A percentile compares a stretch with the other conserved stretches of the same genome.
Conservation (phyloP, 2,113 vertebrate species). For the Salvelinus sp. region DNA sequence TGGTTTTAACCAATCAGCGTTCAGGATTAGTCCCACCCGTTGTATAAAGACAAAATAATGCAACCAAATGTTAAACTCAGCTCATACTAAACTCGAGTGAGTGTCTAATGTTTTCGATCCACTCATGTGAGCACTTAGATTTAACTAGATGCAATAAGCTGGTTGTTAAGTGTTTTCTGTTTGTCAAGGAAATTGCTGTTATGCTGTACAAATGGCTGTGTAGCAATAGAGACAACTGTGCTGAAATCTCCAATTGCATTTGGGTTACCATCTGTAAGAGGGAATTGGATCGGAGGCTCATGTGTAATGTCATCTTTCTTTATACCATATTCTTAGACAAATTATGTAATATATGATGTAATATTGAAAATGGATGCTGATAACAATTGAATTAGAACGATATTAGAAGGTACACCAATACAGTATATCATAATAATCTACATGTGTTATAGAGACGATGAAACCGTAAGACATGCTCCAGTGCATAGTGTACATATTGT, state of each 20-base stretch:
- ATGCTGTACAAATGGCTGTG: not conserved
- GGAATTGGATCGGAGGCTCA: not conserved
- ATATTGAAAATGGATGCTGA: not conserved
- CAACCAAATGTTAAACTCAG: not conserved
- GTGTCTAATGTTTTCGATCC: not conserved
- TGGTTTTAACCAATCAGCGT: no score
- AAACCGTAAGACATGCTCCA: no score
- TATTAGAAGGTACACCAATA: no score
- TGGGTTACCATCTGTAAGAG: not conserved
- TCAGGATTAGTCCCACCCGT: no score
- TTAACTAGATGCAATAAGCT: slow-evolving; percentile 4
- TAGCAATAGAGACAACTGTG: not conserved
- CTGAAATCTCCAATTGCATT: not conserved
- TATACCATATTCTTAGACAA: not conserved
- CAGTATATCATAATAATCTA: no score
- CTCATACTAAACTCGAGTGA: not conserved
- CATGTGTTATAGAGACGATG: no score
- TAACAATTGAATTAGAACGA: no score
- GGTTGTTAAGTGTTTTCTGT: slow-evolving; percentile 4
- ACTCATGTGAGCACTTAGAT: slow-evolving; percentile 5
- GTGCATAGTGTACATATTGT: no score
- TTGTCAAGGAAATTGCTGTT: not conserved
- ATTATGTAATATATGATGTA: not conserved
- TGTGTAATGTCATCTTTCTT: not conserved
- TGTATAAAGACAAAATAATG: not conserved